These are phyloP conservation scores for Zoanthus gigantus DNA, from an alignment of 92 coral and sea anemone genomes.

Conservation along the genomic window DNA sequence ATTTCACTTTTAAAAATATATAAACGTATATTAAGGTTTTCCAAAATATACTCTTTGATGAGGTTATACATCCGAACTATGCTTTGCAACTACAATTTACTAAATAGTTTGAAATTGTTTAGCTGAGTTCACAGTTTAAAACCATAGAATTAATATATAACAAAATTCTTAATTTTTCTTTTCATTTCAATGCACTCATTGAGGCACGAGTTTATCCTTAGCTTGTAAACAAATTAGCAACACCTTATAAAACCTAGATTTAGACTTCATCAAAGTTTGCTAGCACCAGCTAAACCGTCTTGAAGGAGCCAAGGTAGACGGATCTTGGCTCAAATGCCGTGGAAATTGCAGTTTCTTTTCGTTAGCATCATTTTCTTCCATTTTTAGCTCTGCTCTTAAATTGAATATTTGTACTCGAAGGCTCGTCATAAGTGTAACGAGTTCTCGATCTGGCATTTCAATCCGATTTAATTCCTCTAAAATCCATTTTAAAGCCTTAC, in stretches of 20 bases:
- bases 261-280: not conserved
- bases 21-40: not conserved
- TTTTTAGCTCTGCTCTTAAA: slow-evolving; percentile 76
- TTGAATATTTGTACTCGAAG: slow-evolving; percentile 84
- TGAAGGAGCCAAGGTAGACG: slow-evolving; percentile 21
- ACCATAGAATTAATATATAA: not conserved
- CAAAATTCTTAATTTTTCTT: not conserved
- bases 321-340: slow-evolving; percentile 43
- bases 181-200: not conserved
- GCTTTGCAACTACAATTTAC: not conserved
- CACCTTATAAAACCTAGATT: no score
- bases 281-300: slow-evolving; percentile 86
- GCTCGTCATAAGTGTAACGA: slow-evolving; percentile 84
- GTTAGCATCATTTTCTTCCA: slow-evolving; percentile 69
- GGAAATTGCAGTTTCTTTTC: slow-evolving; percentile 24
- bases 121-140: not conserved
- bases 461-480: slow-evolving; percentile 88
- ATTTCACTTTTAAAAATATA: not conserved
- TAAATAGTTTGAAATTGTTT: not conserved
- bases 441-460: slow-evolving; percentile 80
- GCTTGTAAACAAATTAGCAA: slow-evolving; percentile 14
- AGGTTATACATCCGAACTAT: not conserved
- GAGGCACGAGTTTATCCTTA: not conserved
- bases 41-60: not conserved
- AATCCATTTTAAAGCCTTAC: slow-evolving; percentile 87